Evolutionary conservation across 2,113 vertebrate genomes (phyloP), one percentile per base, ranked within the genome.

Genomic region (Coptodon rendalli): DNA sequence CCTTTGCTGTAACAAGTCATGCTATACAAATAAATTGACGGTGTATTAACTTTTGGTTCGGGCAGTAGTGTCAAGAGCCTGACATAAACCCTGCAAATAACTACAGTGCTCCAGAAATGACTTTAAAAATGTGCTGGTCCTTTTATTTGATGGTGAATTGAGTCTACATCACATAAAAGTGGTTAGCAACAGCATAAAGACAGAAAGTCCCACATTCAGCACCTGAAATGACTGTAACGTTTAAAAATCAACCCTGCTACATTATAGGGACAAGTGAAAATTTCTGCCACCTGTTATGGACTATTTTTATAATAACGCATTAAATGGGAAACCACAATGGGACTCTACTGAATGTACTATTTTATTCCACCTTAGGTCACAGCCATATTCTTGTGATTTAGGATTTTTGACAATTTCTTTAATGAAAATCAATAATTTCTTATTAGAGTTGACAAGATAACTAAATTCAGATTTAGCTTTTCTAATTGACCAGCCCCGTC

Each of bases 161-260:
- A 50, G 71, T 50, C 71, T 31, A 10, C 8, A 27, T 29, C 16
- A 31, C 43, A 12, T 50, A 76, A 48, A 29, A 0, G 22, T 48
- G 40, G 40, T 3, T 17, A 45, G 68, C n/a, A 73, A 10, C 68
- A 73, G 38, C 5, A 45, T 45, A 17, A 73, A 16, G 22, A 9
- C 22, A 76, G 71, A 50, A 76, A 76, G 71, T 76, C 71, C 71
- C 71, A 50, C 43, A 50, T 76, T 50, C 71, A 76, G 43, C 71
- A 76, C 24, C 71, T 76, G 43, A 31, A 76, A 76, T 50, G 24
- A 50, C 22, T 29, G 68, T 73, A 73, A 73, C 27, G 68, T 73
- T 73, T 48, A 27, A 45, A 73, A 73, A 73, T 29, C 40, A 71
- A 48, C 68, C 40, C 6, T 3, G 68, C 9, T 16, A 7, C 40